Evolutionary conservation across 2,888 invertebrate species (phyloP), one percentile per base, ranked within the genome.

Genomic region (Reticulitermes lucifugus): DNA sequence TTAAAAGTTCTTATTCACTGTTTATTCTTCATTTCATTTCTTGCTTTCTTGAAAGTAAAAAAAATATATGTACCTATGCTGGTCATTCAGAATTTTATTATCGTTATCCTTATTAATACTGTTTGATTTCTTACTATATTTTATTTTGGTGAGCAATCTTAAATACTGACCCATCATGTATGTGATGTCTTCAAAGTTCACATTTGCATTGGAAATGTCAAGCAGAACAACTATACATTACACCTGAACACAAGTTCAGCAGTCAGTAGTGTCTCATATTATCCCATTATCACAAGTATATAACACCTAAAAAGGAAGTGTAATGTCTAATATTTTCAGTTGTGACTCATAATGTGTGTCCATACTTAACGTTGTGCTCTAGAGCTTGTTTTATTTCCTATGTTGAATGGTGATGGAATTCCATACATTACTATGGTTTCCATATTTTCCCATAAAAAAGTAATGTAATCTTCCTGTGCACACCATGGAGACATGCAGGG

Each of bases 111-210:
- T 65, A 65, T n/a, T n/a, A 65, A 65, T 65, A 65, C 25, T 65
- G n/a, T 65, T 65, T 65, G 65, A 65, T 65, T 65, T 65, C 25
- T 65, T 65, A 60, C 65, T 65, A 12, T 25, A 65, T n/a, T 65
- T 65, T 65, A n/a, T 65, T 65, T 25, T 65, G 65, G 65, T 65
- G 65, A n/a, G 25, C 65, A 65, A 65, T 25, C n/a, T 65, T n/a
- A 65, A 65, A 65, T 65, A 18, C 65, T n/a, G 25, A 65, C n/a
- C 65, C 65, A n/a, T 25, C 25, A n/a, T 7, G n/a, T n/a, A 25
- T 14, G 14, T 25, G 9, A 4, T 25, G 9, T 14, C 65, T 25
- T 4, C 14, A 12, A 1, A 25, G 6, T n/a, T n/a, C 12, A 65
- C 0, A 7, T n/a, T 65, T 65, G 9, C n/a, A n/a, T 65, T 25